Conservation (phyloP, 2,797 vertebrate genomes). For the Dermochelys coriacea region DNA sequence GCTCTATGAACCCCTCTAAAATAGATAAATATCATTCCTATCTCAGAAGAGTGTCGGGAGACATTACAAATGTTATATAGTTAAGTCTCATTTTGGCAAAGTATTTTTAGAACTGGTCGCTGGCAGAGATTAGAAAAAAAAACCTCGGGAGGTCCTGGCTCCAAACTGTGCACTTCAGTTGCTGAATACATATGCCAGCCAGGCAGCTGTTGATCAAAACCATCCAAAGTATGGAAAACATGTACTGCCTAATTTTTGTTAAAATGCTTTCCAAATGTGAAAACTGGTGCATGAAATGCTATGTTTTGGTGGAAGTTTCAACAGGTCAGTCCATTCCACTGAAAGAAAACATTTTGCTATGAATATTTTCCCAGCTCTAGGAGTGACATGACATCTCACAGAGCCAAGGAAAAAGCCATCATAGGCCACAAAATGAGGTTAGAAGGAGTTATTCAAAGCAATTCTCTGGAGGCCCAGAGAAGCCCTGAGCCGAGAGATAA, state of each 20-base stretch:
- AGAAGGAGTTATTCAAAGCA: not conserved
- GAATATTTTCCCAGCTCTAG: not conserved
- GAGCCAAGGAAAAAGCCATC: not conserved
- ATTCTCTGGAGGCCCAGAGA: not conserved
- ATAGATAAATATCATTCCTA: accelerated
- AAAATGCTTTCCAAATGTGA: not conserved
- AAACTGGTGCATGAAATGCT: not conserved
- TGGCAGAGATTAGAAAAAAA: not conserved
- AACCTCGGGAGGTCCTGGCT: not conserved
- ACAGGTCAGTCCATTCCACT: not conserved
- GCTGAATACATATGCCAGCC: accelerated
- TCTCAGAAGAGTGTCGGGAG: not conserved
- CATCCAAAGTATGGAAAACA: not conserved
- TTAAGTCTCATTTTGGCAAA: not conserved
- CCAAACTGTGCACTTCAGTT: not conserved
- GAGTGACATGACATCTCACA: not conserved
- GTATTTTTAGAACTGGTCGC: not conserved
- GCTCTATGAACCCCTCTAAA: not conserved
- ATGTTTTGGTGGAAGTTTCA: not conserved
- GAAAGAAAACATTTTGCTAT: not conserved
- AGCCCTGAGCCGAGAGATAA: not conserved
- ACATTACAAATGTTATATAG: not conserved
- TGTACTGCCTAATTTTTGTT: not conserved
- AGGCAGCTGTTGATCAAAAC: not conserved
- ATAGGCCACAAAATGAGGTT: not conserved